Evolutionary conservation across 2,113 vertebrate species (phyloP).

Genomic region (Dipodomys ordii): DNA sequence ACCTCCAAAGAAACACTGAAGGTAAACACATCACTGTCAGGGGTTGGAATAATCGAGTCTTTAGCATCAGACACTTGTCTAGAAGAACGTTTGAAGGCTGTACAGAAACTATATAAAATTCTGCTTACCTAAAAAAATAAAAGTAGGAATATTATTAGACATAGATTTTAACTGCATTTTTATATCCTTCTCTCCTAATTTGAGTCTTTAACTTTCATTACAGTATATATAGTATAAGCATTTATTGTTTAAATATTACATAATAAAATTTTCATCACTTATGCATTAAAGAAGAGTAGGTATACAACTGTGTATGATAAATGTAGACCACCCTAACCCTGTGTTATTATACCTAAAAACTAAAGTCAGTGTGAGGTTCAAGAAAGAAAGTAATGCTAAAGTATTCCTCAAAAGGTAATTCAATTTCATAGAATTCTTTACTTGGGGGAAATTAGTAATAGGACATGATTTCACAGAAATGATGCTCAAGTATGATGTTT

Average conservation of each 20-base stretch:
- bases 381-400: neutral
- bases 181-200: neutral
- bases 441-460: neutral
- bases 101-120: conserved; percentile 97
- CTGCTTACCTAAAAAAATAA: conserved; percentile 93
- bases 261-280: conserved; percentile 12
- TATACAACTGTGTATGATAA: neutral
- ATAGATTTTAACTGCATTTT: conserved; percentile 39
- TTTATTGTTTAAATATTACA: neutral
- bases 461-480: conserved; percentile 8
- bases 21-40: conserved; percentile 94
- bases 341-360: neutral
- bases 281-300: neutral
- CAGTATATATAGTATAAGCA: neutral
- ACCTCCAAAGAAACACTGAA: conserved; percentile 96
- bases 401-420: neutral
- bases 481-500: conserved; percentile 26
- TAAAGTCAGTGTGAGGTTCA: neutral
- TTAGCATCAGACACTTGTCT: conserved; percentile 91
- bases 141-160: conserved; percentile 56
- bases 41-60: conserved; percentile 89
- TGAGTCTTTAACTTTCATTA: neutral
- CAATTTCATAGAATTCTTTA: conserved; percentile 4
- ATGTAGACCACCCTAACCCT: neutral
- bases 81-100: conserved; percentile 95